Conservation (phyloP, 2,113 vertebrate species). For the Chamaea fasciata region DNA sequence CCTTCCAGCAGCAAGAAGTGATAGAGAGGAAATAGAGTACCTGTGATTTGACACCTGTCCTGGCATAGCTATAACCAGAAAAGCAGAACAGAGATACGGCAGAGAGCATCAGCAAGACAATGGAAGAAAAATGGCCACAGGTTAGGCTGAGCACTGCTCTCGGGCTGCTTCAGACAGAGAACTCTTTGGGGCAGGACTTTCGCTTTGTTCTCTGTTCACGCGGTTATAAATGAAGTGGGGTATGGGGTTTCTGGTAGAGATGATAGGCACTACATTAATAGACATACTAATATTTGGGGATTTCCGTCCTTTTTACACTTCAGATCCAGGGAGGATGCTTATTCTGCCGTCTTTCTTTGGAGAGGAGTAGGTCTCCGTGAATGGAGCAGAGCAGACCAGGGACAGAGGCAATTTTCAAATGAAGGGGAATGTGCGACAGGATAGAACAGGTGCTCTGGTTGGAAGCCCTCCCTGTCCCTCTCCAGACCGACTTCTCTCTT, state of each 20-base stretch:
- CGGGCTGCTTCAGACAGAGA: neutral
- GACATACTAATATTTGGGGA: neutral
- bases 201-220: neutral
- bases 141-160: neutral
- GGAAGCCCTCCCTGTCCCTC: neutral
- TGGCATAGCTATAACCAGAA: neutral
- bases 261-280: neutral
- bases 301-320: neutral
- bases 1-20: neutral
- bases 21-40: neutral
- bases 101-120: neutral
- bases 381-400: neutral
- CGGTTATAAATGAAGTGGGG: neutral
- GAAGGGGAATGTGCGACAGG: neutral
- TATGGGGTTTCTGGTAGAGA: neutral
- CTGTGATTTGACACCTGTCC: neutral
- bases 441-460: neutral
- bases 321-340: neutral
- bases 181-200: neutral
- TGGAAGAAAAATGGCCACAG: constrained; percentile 4
- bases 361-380: neutral
- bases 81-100: neutral
- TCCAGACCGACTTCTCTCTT: neutral
- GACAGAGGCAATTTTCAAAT: neutral
- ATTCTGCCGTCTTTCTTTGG: neutral